Evolutionary conservation across 2,888 invertebrate genomes (phyloP), one percentile per base, ranked within the genome.

Genomic region (Dysmachus trigonus): DNA sequence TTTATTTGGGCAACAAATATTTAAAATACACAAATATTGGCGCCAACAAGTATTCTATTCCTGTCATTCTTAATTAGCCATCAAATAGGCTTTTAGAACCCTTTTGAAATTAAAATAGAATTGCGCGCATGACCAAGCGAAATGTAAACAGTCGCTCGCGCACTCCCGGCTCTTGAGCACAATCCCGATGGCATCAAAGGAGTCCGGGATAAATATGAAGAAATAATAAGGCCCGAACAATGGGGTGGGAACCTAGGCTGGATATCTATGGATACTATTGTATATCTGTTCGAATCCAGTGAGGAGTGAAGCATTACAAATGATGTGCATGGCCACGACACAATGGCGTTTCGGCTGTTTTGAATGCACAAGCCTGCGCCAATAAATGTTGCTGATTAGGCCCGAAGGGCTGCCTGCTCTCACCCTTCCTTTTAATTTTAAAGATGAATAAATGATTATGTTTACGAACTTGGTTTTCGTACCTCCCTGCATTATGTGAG

Each of bases 71-170:
- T 84, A 89, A 90, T 90, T 90, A 89, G 89, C 89, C 90, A 88
- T 89, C 87, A 89, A 89, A 90, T 90, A 89, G 88, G 53, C 76
- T 87, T n/a, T 87, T 89, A 87, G 35, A 33, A 89, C 90, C 89
- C 89, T 88, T 90, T 90, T 89, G 89, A 89, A 89, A 90, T 90
- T 90, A 89, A 89, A 89, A 88, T 88, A 88, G 89, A 89, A 90
- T 89, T 90, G 89, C 89, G 88, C 89, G 90, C 89, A 89, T 89
- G 89, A 88, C 84, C 88, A 87, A 87, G 87, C 87, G 87, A 86
- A 81, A 86, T 41, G 77, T 53, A 85, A 85, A 87, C 82, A 85
- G 76, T 82, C 85, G 74, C 82, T 87, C 82, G 87, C 87, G 87
- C 85, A 84, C 73, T 79, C 47, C 53, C 62, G 33, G 27, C 27